phyloP scores from a whole-genome alignment of 2,888 invertebrate genomes.

The Xanthorhoe spadicearia region DNA sequence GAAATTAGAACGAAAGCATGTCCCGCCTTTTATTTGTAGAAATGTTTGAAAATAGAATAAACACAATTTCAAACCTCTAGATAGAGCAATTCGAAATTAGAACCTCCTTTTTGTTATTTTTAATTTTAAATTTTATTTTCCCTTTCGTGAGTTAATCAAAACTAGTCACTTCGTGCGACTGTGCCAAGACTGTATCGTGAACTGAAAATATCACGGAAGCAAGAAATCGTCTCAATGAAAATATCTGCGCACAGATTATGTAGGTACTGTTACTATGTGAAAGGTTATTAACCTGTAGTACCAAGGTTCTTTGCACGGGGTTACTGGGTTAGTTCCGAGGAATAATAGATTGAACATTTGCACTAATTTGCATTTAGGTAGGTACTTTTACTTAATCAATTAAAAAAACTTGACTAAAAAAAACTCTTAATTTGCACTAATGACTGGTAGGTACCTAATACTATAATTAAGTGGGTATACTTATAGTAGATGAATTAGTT shows the following conservation, averaged over 20 bases:
- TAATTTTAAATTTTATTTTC: too few species aligned
- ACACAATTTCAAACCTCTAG: not conserved
- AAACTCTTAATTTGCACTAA: too few species aligned
- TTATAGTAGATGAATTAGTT: too few species aligned
- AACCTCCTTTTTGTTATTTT: not conserved
- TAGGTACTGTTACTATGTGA: not conserved
- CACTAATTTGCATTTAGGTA: too few species aligned
- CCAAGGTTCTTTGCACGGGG: too few species aligned
- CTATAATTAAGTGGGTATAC: too few species aligned
- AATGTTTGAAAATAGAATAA: not conserved
- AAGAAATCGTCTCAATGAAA: conserved; percentile 7
- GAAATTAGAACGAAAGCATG: not conserved
- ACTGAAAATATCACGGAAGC: conserved; percentile 30
- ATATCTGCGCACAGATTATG: conserved; percentile 8
- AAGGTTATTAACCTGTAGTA: conserved; percentile 4
- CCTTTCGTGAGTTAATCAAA: too few species aligned
- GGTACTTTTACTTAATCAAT: too few species aligned
- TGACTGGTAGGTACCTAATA: too few species aligned
- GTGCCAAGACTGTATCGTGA: conserved; percentile 10
- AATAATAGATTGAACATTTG: too few species aligned
- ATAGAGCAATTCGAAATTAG: not conserved
- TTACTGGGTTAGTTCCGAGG: too few species aligned
- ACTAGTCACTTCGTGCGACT: not conserved
- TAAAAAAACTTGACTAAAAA: too few species aligned
- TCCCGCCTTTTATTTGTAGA: not conserved